Conservation (phyloP, 64 coral and sea anemone genomes). For the Acropora yongei region DNA sequence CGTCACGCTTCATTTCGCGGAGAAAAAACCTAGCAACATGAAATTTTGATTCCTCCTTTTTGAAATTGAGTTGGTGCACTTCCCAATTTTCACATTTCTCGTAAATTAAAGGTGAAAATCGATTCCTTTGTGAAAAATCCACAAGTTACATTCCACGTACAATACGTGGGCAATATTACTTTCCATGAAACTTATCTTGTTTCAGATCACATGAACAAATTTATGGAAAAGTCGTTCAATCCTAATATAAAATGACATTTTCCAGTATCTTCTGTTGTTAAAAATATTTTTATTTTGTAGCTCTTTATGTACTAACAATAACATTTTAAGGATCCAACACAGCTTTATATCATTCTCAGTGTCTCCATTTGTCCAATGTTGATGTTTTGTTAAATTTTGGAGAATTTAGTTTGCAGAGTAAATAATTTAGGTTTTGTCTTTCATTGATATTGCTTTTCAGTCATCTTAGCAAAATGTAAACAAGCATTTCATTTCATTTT, state of each 20-base stretch:
- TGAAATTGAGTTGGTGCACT: no score
- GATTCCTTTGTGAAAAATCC: neutral
- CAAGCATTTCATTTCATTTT: no score
- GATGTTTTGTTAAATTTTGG: neutral
- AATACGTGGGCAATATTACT: neutral
- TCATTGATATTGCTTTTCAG: no score
- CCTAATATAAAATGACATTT: no score
- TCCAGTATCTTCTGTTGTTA: no score
- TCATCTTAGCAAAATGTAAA: no score
- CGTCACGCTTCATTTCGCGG: conserved; percentile 4
- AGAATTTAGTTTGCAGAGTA: neutral
- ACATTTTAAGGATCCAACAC: no score
- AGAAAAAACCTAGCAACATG: neutral
- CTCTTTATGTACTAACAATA: no score
- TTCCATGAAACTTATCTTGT: neutral
- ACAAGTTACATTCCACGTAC: neutral
- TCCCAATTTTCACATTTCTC: no score
- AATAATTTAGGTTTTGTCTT: no score
- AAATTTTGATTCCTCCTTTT: neutral
- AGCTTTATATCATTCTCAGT: neutral
- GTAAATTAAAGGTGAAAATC: no score
- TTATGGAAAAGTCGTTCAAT: no score
- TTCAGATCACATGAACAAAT: neutral
- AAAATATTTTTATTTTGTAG: neutral
- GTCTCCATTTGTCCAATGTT: neutral